Percentiles rank a stretch among this genome's conserved stretches.
Conservation (phyloP, 2,888 invertebrate genomes). For the Rambutsinella grinnellia region DNA sequence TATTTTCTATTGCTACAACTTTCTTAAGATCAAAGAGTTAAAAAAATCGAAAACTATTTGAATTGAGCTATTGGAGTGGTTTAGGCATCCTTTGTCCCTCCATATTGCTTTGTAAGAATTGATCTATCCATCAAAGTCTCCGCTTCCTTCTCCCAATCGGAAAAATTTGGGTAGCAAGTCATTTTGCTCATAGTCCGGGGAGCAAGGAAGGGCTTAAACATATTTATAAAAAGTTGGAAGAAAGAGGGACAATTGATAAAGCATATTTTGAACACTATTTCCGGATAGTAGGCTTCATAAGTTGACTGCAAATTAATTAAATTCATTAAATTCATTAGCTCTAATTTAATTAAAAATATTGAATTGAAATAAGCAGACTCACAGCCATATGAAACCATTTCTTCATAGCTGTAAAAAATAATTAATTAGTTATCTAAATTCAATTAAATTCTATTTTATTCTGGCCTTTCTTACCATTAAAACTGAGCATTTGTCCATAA, state of each 20-base stretch:
- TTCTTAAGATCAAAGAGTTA: no score
- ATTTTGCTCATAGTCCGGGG: constrained; percentile 6
- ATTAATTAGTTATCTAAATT: background rate
- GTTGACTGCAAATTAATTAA: constrained; percentile 14
- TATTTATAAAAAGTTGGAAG: background rate
- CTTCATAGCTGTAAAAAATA: background rate
- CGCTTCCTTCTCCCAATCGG: constrained; percentile 18
- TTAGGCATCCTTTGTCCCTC: no score
- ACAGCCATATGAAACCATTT: background rate
- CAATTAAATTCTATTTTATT: background rate
- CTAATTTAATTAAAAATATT: no score
- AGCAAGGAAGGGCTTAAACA: constrained; percentile 16
- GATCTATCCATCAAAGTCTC: background rate
- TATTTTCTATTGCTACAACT: no score
- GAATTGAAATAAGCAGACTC: no score
- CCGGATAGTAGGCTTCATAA: constrained; percentile 24
- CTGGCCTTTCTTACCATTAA: constrained; percentile 22
- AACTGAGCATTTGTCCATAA: constrained; percentile 18
- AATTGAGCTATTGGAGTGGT: no score
- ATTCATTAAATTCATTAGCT: no score
- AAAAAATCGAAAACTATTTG: no score
- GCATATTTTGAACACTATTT: background rate
- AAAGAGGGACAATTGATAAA: constrained; percentile 22
- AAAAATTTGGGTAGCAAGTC: background rate
- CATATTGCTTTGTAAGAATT: background rate